Conservation (phyloP, 30 jellyfish, hydroid and myxozoan species). For the Aurelia coerulea region DNA sequence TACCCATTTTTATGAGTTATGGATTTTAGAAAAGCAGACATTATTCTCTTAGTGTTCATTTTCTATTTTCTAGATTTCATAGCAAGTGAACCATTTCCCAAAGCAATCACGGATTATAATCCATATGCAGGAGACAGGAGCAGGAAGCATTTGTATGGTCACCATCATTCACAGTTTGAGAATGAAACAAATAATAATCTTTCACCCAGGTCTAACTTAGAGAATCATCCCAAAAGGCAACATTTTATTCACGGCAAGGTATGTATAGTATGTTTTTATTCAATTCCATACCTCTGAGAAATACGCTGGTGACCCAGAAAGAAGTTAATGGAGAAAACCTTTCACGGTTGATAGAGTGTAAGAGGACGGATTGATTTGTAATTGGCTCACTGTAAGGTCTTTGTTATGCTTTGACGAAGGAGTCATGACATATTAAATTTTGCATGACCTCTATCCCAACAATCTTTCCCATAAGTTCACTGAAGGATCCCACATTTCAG, state of each 20-base stretch:
- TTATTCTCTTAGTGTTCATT: background rate
- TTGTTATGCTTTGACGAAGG: too few relatives aligned
- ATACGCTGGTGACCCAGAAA: too few relatives aligned
- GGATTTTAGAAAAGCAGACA: too few relatives aligned
- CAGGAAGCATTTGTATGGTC: constrained; percentile 47
- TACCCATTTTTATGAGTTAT: too few relatives aligned
- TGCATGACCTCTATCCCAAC: too few relatives aligned
- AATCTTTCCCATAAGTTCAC: too few relatives aligned
- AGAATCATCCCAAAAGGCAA: constrained; percentile 44
- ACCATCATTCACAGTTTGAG: constrained; percentile 49
- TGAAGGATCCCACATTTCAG: too few relatives aligned
- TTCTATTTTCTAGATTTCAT: constrained; percentile 10
- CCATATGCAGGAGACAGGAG: constrained; percentile 31
- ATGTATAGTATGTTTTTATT: background rate
- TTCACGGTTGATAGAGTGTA: too few relatives aligned
- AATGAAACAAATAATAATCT: constrained; percentile 5
- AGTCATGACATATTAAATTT: too few relatives aligned
- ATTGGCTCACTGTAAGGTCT: too few relatives aligned
- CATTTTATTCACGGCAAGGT: constrained; percentile 81
- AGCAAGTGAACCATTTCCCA: constrained; percentile 34
- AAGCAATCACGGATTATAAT: constrained; percentile 41
- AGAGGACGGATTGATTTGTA: too few relatives aligned
- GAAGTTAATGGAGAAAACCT: too few relatives aligned
- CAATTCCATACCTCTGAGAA: background rate
- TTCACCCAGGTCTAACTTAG: constrained; percentile 47